These are phyloP conservation scores for Drosophila mayaguana DNA, from an alignment of 2,888 invertebrate species.

Conservation along the genomic window DNA sequence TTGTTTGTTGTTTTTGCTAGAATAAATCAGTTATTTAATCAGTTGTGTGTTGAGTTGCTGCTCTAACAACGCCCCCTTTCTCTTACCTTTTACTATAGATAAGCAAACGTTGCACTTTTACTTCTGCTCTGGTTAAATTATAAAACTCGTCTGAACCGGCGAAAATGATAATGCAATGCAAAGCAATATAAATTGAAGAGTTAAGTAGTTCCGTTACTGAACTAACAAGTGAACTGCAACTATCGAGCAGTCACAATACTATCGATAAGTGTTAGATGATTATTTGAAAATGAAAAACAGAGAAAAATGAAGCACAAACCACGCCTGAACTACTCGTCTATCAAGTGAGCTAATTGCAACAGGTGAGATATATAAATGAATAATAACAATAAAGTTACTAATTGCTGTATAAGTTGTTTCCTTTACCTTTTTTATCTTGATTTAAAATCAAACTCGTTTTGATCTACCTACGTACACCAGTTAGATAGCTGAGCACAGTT, in stretches of 20 bases:
- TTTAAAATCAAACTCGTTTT: background rate
- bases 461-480: background rate
- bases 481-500: background rate
- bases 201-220: background rate
- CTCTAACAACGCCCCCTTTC: background rate
- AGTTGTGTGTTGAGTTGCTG: constrained; percentile 4
- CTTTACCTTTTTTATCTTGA: background rate
- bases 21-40: constrained; percentile 22
- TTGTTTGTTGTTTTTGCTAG: constrained; percentile 41
- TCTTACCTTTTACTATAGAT: constrained; percentile 32
- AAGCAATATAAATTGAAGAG: background rate
- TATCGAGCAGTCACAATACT: background rate
- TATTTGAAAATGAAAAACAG: background rate
- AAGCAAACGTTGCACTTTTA: constrained; percentile 23
- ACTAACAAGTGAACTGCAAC: background rate
- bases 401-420: no score
- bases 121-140: constrained; percentile 15
- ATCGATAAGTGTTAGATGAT: background rate
- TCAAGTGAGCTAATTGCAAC: background rate
- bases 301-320: background rate
- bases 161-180: constrained; percentile 20
- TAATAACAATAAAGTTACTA: background rate
- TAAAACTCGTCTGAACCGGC: constrained; percentile 50
- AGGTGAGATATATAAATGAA: background rate
- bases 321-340: no score